Conservation (phyloP, 1,140 invertebrate species). For the Pemphigus obesinymphae region DNA sequence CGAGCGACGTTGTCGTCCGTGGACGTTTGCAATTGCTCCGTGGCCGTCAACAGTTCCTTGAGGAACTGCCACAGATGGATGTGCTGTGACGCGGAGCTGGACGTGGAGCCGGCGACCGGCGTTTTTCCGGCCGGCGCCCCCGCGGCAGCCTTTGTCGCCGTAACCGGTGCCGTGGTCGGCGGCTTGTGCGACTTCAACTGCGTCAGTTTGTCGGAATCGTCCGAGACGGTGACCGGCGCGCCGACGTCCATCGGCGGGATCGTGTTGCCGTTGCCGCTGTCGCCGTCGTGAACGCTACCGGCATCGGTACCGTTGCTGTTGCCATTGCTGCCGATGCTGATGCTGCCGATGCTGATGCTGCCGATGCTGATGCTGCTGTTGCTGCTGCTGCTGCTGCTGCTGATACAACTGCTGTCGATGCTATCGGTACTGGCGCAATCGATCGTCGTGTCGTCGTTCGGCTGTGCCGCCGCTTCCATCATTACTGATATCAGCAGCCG, state of each 20-base stretch:
- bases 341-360: background rate
- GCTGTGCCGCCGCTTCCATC: background rate
- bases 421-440: background rate
- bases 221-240: background rate
- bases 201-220: background rate
- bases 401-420: background rate
- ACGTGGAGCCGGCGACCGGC: background rate
- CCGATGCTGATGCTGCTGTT: background rate
- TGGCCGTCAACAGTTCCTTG: constrained; percentile 85
- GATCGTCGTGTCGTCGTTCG: background rate
- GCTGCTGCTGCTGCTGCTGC: no score
- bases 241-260: background rate
- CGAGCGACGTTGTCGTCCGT: background rate
- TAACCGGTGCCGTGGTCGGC: constrained; percentile 52
- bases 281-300: no score
- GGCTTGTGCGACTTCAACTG: background rate
- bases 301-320: background rate
- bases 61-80: constrained; percentile 99
- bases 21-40: no score
- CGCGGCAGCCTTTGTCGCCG: constrained; percentile 50
- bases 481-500: background rate
- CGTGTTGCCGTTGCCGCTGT: background rate
- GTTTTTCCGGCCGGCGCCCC: background rate
- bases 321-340: background rate
- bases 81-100: constrained; percentile 53